These are phyloP conservation scores for Zaprionus tsacasi DNA, from an alignment of 1,140 invertebrate genomes.

Conservation along the genomic window DNA sequence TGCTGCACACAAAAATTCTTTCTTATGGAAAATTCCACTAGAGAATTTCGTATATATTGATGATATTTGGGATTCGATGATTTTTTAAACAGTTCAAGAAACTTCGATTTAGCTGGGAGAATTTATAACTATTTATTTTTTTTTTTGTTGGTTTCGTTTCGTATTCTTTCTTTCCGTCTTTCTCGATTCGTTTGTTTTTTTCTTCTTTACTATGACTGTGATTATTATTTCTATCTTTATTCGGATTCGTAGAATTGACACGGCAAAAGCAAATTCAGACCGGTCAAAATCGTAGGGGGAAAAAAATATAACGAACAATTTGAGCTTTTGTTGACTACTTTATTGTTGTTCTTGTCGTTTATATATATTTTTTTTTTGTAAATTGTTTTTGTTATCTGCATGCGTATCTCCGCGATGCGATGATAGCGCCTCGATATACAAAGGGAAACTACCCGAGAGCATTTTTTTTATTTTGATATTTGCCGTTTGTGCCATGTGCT, in stretches of 20 bases:
- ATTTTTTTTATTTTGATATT: constrained; percentile 21
- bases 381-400: constrained; percentile 37
- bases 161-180: constrained; percentile 9
- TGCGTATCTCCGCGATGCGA: constrained; percentile 44
- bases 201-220: constrained; percentile 2
- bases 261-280: constrained; percentile 35
- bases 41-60: constrained; percentile 2
- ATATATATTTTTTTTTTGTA: not conserved
- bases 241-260: constrained; percentile 29
- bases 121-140: constrained; percentile 12
- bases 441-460: constrained; percentile 65
- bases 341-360: constrained; percentile 18
- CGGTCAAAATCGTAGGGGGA: constrained; percentile 43
- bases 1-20: not conserved
- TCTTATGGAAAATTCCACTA: constrained; percentile 2
- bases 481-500: constrained; percentile 21
- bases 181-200: constrained; percentile 21
- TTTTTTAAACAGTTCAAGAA: constrained; percentile 1
- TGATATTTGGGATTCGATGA: constrained; percentile 9
- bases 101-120: constrained; percentile 20
- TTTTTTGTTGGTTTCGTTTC: constrained; percentile 15
- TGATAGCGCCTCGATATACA: constrained; percentile 64
- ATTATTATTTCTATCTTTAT: constrained; percentile 9
- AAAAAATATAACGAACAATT: constrained; percentile 24
- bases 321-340: constrained; percentile 32